Evolutionary conservation across 1,140 invertebrate species (phyloP), one percentile per base, ranked within the genome.

Genomic region (Oedothorax gibbosus): DNA sequence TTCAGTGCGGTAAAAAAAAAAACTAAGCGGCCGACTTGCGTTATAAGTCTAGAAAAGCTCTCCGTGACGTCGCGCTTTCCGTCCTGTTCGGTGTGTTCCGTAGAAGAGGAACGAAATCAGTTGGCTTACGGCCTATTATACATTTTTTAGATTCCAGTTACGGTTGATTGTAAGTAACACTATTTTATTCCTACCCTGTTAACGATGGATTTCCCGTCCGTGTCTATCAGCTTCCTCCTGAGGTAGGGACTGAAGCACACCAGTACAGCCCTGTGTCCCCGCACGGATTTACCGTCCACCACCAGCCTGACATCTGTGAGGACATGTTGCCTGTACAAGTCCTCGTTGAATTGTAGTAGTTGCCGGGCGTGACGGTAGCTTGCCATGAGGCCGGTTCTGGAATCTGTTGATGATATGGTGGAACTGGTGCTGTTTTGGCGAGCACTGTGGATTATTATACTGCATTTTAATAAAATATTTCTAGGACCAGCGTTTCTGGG

Each of bases 181-280:
- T n/a, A n/a, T n/a, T 35, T 35, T 35, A 35, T 3, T 51, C 54
- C 57, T 11, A 75, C 72, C 18, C 10, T 57, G 14, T 20, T 75
- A 2, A 21, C 21, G 1, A 75, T 57, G 5, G 72, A 56, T 20
- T 64, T 76, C 12, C 81, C 71, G 6, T 84, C 72, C 7, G 51
- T 6, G 18, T 21, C 50, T 0, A 75, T 7, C 0, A 86, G 53
- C 35, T 73, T 80, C 49, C 57, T 73, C 50, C 64, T 86, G 9
- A 86, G 21, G 20, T 65, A 64, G 6, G 69, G 85, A 54, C 76
- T 79, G 60, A 79, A 86, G 50, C 85, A 81, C 14, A 65, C 51
- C 0, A 86, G 51, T 2, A 86, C 69, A 6, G 78, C 49, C n/a
- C 69, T 54, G 78, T 86, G 85, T 15, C 49, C 18, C 12, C 54